Percentiles rank a stretch among this genome's conserved stretches.
phyloP scores from a whole-genome alignment of 1,140 invertebrate species.

The Pseudomyrmex sp. region DNA sequence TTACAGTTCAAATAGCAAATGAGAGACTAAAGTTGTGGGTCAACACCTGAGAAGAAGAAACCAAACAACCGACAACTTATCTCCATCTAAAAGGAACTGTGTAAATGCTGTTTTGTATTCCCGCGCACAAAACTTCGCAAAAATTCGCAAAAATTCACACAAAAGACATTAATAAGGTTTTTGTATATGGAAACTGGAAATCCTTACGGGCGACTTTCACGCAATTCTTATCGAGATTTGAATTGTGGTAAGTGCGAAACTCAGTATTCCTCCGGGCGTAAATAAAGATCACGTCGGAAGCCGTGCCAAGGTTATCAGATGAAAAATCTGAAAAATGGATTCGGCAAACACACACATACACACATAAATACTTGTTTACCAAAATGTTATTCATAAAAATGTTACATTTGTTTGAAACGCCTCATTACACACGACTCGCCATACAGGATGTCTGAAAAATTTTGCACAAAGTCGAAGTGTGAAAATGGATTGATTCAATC shows the following conservation, averaged over 20 bases:
- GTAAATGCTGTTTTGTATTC: neutral
- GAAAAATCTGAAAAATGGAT: constrained; percentile 49
- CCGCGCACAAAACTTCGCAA: neutral
- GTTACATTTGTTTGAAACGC: constrained; percentile 8
- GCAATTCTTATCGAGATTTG: constrained; percentile 51
- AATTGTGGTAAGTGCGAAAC: constrained; percentile 52
- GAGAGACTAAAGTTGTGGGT: neutral
- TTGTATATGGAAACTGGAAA: neutral
- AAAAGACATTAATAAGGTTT: constrained; percentile 20
- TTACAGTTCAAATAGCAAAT: neutral
- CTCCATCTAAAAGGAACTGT: neutral
- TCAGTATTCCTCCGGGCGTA: constrained; percentile 58
- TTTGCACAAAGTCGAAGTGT: no score
- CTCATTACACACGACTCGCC: neutral
- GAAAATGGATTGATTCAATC: no score
- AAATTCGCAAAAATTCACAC: neutral
- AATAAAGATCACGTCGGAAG: constrained; percentile 67
- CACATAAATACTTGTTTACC: neutral
- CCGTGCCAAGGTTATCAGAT: constrained; percentile 20
- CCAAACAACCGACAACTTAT: neutral
- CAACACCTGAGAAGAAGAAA: neutral
- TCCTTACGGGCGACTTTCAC: constrained; percentile 21
- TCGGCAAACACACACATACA: constrained; percentile 19
- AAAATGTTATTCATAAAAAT: constrained; percentile 31
- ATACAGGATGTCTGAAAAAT: neutral